phyloP scores from a whole-genome alignment of 2,797 vertebrate genomes.

The Anguilla anguilla region DNA sequence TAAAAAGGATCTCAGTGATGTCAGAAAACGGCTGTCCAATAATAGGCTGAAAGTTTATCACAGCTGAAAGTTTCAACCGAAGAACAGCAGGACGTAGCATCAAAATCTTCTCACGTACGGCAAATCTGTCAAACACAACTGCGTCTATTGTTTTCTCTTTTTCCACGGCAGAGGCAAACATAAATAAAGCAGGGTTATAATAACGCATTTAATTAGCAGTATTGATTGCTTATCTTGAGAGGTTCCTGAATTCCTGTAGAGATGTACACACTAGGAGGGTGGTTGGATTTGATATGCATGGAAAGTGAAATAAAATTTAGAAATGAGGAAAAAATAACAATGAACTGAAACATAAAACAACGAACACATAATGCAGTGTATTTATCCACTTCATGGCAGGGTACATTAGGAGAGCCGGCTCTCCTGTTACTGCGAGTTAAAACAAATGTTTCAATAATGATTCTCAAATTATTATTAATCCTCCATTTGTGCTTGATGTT shows the following conservation, averaged over 20 bases:
- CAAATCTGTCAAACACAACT: conserved; percentile 15
- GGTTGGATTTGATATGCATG: conserved; percentile 34
- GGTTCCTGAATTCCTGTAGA: conserved; percentile 36
- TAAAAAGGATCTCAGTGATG: neutral
- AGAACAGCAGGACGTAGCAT: conserved; percentile 17
- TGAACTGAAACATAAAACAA: conserved; percentile 30
- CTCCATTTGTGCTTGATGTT: neutral
- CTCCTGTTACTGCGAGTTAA: neutral
- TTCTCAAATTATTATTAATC: conserved; percentile 19
- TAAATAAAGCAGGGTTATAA: conserved; percentile 23
- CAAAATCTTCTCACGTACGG: conserved; percentile 16
- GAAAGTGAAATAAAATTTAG: conserved; percentile 30
- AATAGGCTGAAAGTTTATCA: conserved; percentile 10
- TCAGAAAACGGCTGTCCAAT: conserved; percentile 2
- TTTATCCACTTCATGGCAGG: conserved; percentile 14
- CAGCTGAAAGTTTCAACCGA: conserved; percentile 9
- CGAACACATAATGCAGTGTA: conserved; percentile 31
- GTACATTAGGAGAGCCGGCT: conserved; percentile 12
- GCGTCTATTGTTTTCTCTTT: conserved; percentile 10
- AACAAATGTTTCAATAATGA: conserved; percentile 9
- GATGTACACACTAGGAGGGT: conserved; percentile 31
- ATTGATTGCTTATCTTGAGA: conserved; percentile 34
- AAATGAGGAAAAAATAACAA: conserved; percentile 16
- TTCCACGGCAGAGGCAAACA: conserved; percentile 19
- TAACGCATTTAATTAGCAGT: conserved; percentile 33